phyloP scores from a whole-genome alignment of 2,888 invertebrate species.

The Willowsia nigromaculata region DNA sequence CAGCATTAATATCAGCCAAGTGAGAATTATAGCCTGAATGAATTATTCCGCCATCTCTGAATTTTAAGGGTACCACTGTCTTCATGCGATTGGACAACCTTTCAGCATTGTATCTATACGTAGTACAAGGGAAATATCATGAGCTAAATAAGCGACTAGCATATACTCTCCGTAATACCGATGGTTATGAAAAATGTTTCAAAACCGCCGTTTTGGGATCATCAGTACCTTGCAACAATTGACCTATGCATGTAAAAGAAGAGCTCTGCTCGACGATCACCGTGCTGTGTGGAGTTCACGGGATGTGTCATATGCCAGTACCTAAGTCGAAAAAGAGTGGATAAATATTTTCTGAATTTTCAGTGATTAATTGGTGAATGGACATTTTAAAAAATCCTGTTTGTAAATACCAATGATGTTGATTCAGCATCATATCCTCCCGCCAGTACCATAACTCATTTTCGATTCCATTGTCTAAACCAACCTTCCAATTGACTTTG shows the following conservation, averaged over 20 bases:
- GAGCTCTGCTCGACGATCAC: constrained; percentile 45
- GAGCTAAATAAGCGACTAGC: no score
- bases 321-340: no score
- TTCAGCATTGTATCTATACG: constrained; percentile 61
- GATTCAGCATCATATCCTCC: constrained; percentile 68
- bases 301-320: constrained; percentile 56
- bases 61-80: constrained; percentile 1
- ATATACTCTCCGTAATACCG: no score
- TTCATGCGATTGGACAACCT: constrained; percentile 62
- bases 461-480: constrained; percentile 62
- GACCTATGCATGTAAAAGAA: constrained; percentile 58
- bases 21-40: constrained; percentile 60
- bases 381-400: not conserved
- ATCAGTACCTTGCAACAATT: constrained; percentile 44
- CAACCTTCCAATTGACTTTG: constrained; percentile 51
- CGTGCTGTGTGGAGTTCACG: constrained; percentile 19
- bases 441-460: constrained; percentile 62
- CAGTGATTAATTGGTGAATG: not conserved
- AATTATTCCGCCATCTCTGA: not conserved
- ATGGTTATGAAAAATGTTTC: not conserved
- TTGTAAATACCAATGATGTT: constrained; percentile 63
- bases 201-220: no score
- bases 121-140: no score
- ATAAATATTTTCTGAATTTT: no score
- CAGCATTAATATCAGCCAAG: constrained; percentile 51